These are phyloP conservation scores for Drosophila obscura DNA, from an alignment of 1,140 invertebrate genomes.

Conservation along the genomic window DNA sequence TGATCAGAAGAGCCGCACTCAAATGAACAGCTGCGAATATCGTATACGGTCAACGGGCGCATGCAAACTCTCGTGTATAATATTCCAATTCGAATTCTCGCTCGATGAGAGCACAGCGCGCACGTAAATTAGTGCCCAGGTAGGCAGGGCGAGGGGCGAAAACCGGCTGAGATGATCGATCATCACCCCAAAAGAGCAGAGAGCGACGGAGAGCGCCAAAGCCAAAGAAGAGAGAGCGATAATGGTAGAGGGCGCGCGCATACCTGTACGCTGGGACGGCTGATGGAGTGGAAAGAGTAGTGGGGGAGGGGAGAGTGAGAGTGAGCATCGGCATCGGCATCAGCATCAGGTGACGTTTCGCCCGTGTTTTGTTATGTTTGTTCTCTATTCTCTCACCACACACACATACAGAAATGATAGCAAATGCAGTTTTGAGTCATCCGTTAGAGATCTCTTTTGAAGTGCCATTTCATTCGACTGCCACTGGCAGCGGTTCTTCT, in stretches of 20 bases:
- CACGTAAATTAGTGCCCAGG: slow-evolving; percentile 59
- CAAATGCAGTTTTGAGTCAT: slow-evolving; percentile 24
- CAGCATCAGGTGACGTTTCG: slow-evolving; percentile 37
- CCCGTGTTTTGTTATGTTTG: slow-evolving; percentile 25
- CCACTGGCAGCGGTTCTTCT: slow-evolving; percentile 47
- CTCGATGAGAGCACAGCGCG: slow-evolving; percentile 44
- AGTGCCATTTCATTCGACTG: slow-evolving; percentile 54
- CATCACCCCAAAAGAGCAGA: slow-evolving; percentile 46
- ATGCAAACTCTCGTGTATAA: background rate
- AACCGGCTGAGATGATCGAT: slow-evolving; percentile 78
- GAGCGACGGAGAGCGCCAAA: slow-evolving; percentile 10
- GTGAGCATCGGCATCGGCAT: background rate
- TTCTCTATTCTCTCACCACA: slow-evolving; percentile 21
- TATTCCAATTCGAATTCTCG: slow-evolving; percentile 78
- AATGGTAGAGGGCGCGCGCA: slow-evolving; percentile 23
- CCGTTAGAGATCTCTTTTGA: slow-evolving; percentile 14
- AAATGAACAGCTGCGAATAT: slow-evolving; percentile 50
- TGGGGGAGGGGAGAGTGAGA: too few relatives aligned
- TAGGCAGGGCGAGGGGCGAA: slow-evolving; percentile 42
- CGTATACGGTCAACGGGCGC: slow-evolving; percentile 54
- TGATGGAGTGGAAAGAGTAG: background rate
- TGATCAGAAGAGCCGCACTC: slow-evolving; percentile 35
- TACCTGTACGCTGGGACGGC: slow-evolving; percentile 46
- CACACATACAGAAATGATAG: background rate
- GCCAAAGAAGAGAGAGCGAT: slow-evolving; percentile 11